Evolutionary conservation across 2,888 invertebrate genomes (phyloP).

Genomic region (Xanthostigma xanthostigma): DNA sequence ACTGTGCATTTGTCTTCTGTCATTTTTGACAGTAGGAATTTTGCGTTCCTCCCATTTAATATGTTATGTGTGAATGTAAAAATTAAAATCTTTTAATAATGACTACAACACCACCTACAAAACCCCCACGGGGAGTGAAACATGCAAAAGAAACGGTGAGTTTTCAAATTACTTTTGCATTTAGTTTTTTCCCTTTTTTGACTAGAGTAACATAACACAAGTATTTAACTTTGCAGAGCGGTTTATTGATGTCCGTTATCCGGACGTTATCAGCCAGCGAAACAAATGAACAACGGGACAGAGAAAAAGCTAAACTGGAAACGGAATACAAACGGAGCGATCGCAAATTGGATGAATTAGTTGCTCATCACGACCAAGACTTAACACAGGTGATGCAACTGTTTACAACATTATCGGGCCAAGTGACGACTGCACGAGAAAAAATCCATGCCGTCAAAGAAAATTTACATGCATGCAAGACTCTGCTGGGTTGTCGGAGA

Average conservation of each 20-base stretch:
- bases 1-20: too few species aligned
- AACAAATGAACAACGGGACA: constrained; percentile 82
- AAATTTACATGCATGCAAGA: constrained; percentile 69
- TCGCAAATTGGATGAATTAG: constrained; percentile 71
- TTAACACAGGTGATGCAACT: constrained; percentile 64
- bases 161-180: constrained; percentile 5
- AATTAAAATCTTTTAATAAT: constrained; percentile 23
- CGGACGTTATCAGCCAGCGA: constrained; percentile 87
- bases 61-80: too few species aligned
- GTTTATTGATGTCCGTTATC: constrained; percentile 86
- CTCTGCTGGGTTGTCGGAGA: constrained; percentile 71
- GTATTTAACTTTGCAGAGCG: constrained; percentile 41
- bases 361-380: constrained; percentile 76
- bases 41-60: too few species aligned
- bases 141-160: constrained; percentile 72
- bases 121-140: constrained; percentile 77
- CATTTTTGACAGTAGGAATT: too few species aligned
- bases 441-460: constrained; percentile 66
- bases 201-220: not conserved
- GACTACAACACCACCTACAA: constrained; percentile 60
- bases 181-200: constrained; percentile 4
- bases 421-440: constrained; percentile 60
- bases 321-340: constrained; percentile 88
- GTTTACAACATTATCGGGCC: constrained; percentile 60
- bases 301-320: constrained; percentile 86